Percentiles rank a stretch among this genome's conserved stretches.
Evolutionary conservation across 2,888 invertebrate species (phyloP).

Genomic region (Diogma glabrata): DNA sequence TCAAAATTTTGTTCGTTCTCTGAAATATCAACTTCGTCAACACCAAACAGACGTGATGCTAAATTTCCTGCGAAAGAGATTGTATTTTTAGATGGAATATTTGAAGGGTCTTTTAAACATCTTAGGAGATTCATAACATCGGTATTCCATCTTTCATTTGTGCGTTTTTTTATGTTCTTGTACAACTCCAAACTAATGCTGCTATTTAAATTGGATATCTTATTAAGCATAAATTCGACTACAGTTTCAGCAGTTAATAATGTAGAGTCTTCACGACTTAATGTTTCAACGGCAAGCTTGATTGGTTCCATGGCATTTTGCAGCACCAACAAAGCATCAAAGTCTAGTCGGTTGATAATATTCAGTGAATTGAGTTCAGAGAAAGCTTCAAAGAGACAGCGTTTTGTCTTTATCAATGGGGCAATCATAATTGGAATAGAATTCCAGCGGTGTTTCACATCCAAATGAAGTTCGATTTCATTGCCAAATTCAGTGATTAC

Average conservation of each 20-base stretch:
- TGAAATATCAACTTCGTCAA: neutral
- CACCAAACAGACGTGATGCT: neutral
- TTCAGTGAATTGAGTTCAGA: neutral
- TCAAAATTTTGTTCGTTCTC: neutral
- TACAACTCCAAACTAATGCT: neutral
- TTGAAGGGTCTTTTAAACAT: neutral
- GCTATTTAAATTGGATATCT: neutral
- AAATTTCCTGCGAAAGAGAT: conserved; percentile 6
- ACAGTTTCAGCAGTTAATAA: neutral
- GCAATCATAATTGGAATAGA: neutral
- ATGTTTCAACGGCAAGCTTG: neutral
- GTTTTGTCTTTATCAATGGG: neutral
- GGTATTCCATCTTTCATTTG: neutral
- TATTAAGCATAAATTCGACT: neutral
- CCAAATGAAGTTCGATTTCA: conserved; percentile 1
- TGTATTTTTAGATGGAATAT: neutral
- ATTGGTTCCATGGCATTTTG: neutral
- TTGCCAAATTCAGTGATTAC: neutral
- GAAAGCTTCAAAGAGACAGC: no score
- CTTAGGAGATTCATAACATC: neutral
- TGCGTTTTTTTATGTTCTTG: no score
- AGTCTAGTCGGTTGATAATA: neutral
- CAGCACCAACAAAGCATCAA: neutral
- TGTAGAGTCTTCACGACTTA: neutral
- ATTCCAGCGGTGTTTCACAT: conserved; percentile 2